Base-by-base conservation (phyloP, 2,113 vertebrate genomes). In the Amblyopsis rosae region DNA sequence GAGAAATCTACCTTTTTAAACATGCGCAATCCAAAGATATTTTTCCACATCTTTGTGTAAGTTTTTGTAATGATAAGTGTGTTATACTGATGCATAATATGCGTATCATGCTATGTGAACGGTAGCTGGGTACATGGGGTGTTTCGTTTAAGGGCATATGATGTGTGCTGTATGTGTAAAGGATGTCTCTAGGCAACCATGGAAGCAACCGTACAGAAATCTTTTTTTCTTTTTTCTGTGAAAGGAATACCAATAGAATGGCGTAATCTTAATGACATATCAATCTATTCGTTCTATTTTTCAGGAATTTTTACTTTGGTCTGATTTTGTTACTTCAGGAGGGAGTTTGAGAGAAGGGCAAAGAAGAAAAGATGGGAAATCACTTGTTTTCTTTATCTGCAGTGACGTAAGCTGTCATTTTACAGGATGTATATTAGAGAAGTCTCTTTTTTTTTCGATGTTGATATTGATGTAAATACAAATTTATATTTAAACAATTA, bases 391-490 rank as follows among this genome's bases (percentile, higher is more conserved):
- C 70, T 81, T 82, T 76, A 69, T 80, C 78, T 79, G 80, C 74
- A 66, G 55, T 73, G 67, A 80, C 64, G 85, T 87, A 85, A 89
- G 87, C 83, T 90, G 89, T 88, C 81, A 82, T 92, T 91, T 92
- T 91, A 84, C 86, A 90, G 82, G 90, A 93, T 94, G 91, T 94
- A 94, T 94, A 93, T 93, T 93, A 82, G 90, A 93, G 88, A 90
- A 88, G 73, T 73, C 71, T 85, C 82, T 77, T 92, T 87, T 86
- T 89, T 87, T 92, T 90, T 94, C 85, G 88, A 92, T 96, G 94
- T 95, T 94, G 93, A 95, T 95, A 95, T 95, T 91, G 75, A 92
- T 96, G 96, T 97, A 98, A 98, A 99, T 98, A 98, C 95, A 99
- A 93, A 94, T 96, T 98, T 97, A 91, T 98, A 96, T 98, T 98